Evolutionary conservation across 2,888 invertebrate genomes (phyloP), one percentile per base, ranked within the genome.

Genomic region (Ephialtes manifestator): DNA sequence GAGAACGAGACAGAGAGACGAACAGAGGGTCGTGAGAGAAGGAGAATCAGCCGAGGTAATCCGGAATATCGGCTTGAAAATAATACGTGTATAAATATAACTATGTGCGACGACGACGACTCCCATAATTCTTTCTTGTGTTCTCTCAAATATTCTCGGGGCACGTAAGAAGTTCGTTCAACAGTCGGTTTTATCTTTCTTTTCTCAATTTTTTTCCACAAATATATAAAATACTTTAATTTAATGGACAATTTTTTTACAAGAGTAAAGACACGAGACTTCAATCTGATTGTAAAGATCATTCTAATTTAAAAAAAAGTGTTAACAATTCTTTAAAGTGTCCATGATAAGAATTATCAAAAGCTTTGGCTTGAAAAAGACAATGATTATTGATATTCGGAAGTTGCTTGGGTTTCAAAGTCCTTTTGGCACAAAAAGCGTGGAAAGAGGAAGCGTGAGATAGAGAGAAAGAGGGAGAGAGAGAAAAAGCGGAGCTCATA

Each of bases 61-160:
- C 74, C 60, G 48, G 48, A 76, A 82, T 82, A 79, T 76, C 67
- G 84, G 58, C 67, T 84, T 65, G 72, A 31, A 58, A 58, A 65
- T 75, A 79, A 75, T 48, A 39, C 20, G 15, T 18, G 31, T 10
- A 20, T 71, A 74, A n/a, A 46, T 18, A 60, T 15, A 31, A 43
- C 5, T 48, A 75, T 63, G 15, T 24, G 13, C 13, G 7, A 51
- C 51, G n/a, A 75, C 63, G 24, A 71, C 18, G 53, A 53, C 4
- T 35, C 24, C 24, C 20, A 53, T 53, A 18, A 55, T 55, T 15
- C 39, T 55, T 55, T 24, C 18, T 35, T 13, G 15, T 20, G 39
- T 55, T 43, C 28, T 8, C 55, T n/a, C 13, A 10, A 24, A 51
- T 39, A 13, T 43, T 8, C n/a, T 58, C 43, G 72, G 8, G 43